Evolutionary conservation across 2,888 invertebrate species (phyloP).

Genomic region (Polyommatus iphigenia): DNA sequence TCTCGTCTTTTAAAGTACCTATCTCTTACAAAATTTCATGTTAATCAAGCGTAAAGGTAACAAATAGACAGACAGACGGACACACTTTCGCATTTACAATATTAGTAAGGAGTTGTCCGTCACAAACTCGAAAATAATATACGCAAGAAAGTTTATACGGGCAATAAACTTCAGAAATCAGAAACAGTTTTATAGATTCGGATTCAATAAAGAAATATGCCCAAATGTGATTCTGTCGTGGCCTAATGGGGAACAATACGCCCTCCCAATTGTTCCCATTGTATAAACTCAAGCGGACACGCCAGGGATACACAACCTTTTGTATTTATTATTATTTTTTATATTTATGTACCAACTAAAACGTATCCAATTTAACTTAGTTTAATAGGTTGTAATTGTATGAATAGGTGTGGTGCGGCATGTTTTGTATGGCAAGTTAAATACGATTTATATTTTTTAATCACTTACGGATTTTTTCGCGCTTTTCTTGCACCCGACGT

Average conservation of each 20-base stretch:
- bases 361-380: not conserved
- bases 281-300: slow-evolving; percentile 27
- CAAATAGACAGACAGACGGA: no score
- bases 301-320: slow-evolving; percentile 3
- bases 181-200: slow-evolving; percentile 19
- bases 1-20: no score
- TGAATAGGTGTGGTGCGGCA: not conserved
- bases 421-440: no score
- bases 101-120: no score
- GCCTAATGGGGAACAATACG: slow-evolving; percentile 8
- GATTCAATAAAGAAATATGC: slow-evolving; percentile 12
- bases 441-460: no score
- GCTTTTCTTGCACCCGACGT: no score
- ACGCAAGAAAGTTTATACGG: not conserved
- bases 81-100: no score
- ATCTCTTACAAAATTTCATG: no score
- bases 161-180: slow-evolving; percentile 21
- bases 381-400: not conserved
- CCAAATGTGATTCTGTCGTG: slow-evolving; percentile 4
- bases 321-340: no score
- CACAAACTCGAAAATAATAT: not conserved
- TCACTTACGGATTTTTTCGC: no score
- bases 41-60: no score
- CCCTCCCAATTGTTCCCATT: slow-evolving; percentile 20
- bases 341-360: no score